Percentiles rank a stretch among this genome's conserved stretches.
Conservation (phyloP, 2,797 vertebrate species). For the Pelobates cultripes region DNA sequence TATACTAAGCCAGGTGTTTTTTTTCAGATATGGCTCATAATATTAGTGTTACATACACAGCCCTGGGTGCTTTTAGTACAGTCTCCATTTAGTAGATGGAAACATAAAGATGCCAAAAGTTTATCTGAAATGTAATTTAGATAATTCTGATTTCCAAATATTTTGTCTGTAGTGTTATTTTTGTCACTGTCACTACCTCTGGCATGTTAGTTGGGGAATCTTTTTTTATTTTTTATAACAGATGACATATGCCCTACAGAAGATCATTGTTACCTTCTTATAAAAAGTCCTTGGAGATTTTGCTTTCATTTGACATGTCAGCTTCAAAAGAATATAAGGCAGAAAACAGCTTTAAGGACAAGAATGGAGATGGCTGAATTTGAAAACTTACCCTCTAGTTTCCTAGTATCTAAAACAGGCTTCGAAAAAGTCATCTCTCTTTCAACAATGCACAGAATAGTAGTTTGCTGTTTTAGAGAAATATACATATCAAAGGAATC, state of each 20-base stretch:
- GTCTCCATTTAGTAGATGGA: too few species aligned
- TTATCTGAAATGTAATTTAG: too few species aligned
- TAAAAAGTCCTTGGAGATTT: not conserved
- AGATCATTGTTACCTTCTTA: not conserved
- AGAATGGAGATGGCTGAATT: not conserved
- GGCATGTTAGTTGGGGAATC: not conserved
- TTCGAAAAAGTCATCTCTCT: not conserved
- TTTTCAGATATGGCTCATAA: too few species aligned
- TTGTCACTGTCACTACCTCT: too few species aligned
- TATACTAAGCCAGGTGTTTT: too few species aligned
- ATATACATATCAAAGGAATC: slow-evolving; percentile 40
- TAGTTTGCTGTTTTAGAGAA: slow-evolving; percentile 11
- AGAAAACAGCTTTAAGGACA: not conserved
- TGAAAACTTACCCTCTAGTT: not conserved
- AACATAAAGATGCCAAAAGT: too few species aligned
- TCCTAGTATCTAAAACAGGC: not conserved
- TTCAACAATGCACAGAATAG: not conserved
- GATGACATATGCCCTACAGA: not conserved
- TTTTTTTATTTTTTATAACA: not conserved
- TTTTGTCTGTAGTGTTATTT: too few species aligned
- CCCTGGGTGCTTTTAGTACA: too few species aligned
- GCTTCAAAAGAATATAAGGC: slow-evolving; percentile 4
- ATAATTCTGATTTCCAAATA: too few species aligned
- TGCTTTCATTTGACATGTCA: not conserved
- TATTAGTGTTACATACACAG: too few species aligned